Evolutionary conservation across 2,888 invertebrate species (phyloP), one percentile per base, ranked within the genome.

Genomic region (Amaurobius ferox): DNA sequence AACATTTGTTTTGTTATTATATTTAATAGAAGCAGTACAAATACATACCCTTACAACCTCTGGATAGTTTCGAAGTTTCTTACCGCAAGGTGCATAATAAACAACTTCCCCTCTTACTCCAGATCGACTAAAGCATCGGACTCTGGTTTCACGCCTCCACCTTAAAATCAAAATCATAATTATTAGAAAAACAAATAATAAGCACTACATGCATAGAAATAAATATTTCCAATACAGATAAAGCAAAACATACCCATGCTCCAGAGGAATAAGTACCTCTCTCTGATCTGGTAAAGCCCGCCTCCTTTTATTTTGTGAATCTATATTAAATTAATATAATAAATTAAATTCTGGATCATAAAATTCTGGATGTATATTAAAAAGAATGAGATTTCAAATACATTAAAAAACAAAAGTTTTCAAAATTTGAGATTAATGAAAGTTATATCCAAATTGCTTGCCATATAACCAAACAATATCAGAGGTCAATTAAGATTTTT

Each of bases 21-120:
- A n/a, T n/a, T n/a, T n/a, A n/a, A n/a, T n/a, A n/a, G n/a, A n/a
- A n/a, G n/a, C n/a, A n/a, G n/a, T n/a, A n/a, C n/a, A n/a, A n/a
- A 1, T 29, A 32, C 66, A 64, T 89, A 93, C 93, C 91, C 93
- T 92, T 13, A 92, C 90, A 66, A 94, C 93, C 90, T 94, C 94
- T 3, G 93, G 92, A 90, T 93, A 94, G 88, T 93, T 93, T 88
- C 93, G 93, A 90, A 94, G 93, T 81, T 93, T 93, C 90, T 93
- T 93, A 48, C 94, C 94, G 90, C 93, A 94, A 0, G 95, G 94
- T 67, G 94, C 93, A 88, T 94, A 94, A 92, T 99, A 99, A 81
- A 95, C 94, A 66, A 99, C 98, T 90, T 98, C 98, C n/a, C 98
- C 98, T 89, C 95, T 95, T 88, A 95, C 95, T 48, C 97, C 97